These are phyloP conservation scores for Mobula hypostoma DNA, from an alignment of 2,113 vertebrate species.

Conservation along the genomic window DNA sequence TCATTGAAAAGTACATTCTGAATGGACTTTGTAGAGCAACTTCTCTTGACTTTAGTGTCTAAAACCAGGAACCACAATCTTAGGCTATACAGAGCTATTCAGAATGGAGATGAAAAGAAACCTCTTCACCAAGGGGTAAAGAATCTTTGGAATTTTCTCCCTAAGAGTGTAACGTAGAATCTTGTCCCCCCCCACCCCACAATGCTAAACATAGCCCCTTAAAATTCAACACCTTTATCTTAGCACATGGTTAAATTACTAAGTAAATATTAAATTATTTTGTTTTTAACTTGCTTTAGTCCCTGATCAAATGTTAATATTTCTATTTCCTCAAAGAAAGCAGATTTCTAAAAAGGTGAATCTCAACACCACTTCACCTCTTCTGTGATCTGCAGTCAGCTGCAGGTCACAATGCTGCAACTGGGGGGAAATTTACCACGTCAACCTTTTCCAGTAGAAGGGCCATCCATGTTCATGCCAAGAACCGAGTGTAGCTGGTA, in stretches of 20 bases:
- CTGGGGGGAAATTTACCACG: background rate
- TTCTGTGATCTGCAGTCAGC: background rate
- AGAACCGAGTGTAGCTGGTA: background rate
- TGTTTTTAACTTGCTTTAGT: background rate
- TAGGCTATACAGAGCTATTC: no score
- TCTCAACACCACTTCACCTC: background rate
- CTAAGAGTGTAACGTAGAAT: no score
- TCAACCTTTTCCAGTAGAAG: background rate
- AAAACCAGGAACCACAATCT: no score
- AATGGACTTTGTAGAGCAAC: no score
- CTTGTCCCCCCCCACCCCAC: background rate
- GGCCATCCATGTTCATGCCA: background rate
- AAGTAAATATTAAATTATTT: slow-evolving; percentile 15
- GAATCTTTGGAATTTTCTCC: no score
- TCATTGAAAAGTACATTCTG: no score
- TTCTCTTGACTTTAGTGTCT: no score
- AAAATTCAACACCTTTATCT: background rate
- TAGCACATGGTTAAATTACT: background rate
- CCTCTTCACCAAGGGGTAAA: no score
- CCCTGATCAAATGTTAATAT: background rate
- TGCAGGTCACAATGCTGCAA: background rate
- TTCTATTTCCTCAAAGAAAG: background rate
- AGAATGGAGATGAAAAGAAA: no score
- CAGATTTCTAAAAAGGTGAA: background rate
- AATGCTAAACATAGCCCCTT: background rate